These are phyloP conservation scores for Xylocopa sonorina DNA, from an alignment of 1,140 invertebrate species.

Conservation along the genomic window DNA sequence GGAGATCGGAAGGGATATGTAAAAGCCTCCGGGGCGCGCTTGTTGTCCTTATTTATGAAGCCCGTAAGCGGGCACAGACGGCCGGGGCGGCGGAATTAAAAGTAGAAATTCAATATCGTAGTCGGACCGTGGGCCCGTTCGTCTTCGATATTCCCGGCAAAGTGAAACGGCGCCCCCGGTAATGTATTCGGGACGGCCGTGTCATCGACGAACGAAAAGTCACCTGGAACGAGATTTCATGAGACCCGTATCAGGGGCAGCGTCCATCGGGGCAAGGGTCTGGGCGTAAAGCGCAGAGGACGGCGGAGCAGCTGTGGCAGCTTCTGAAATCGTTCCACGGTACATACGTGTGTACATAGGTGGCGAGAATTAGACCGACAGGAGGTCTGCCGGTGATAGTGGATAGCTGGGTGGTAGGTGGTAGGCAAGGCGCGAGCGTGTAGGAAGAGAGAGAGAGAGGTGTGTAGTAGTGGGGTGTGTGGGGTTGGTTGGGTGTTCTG, in stretches of 20 bases:
- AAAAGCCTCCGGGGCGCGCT: constrained; percentile 6
- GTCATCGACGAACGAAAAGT: constrained; percentile 52
- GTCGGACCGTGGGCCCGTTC: constrained; percentile 21
- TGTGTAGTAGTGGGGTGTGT: constrained; percentile 21
- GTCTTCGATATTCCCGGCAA: constrained; percentile 53
- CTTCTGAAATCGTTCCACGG: constrained; percentile 51
- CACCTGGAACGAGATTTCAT: constrained; percentile 50
- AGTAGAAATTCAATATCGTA: constrained; percentile 55
- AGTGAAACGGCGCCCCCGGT: constrained; percentile 47
- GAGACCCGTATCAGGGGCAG: constrained; percentile 32
- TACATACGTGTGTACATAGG: constrained; percentile 59
- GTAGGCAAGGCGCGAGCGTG: not conserved
- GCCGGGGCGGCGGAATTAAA: constrained; percentile 30
- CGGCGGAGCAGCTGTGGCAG: constrained; percentile 42
- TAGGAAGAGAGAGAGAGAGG: not conserved
- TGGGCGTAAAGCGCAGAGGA: not conserved
- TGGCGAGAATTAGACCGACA: constrained; percentile 67
- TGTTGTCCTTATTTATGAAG: constrained; percentile 51
- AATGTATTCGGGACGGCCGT: constrained; percentile 49
- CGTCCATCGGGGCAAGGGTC: constrained; percentile 8
- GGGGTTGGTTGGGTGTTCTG: constrained; percentile 18
- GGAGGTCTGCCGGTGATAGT: constrained; percentile 42
- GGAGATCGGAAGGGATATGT: constrained; percentile 23
- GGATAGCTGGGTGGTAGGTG: constrained; percentile 32
- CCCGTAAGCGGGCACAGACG: constrained; percentile 23